Base-by-base conservation (phyloP, 2,888 invertebrate species). In the Conomelus anceps region DNA sequence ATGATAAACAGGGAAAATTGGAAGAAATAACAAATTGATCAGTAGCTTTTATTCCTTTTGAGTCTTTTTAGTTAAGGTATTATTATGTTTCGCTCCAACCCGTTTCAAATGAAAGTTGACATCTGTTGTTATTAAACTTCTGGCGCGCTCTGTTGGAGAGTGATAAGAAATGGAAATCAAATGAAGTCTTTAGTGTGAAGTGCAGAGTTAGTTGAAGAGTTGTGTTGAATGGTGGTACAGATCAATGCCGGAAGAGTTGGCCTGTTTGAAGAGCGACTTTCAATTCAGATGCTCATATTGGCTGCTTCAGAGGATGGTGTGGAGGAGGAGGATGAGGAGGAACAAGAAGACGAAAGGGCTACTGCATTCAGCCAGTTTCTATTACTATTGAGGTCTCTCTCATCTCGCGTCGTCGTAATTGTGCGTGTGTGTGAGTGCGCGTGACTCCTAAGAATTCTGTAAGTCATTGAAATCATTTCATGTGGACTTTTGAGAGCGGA, bases 381-480 rank as follows among this genome's bases (percentile, higher is more conserved):
- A 63, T 63, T 63, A 63, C 63, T 63, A 63, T 63, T 63, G 63
- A 63, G 63, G 63, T 13, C 17, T 6, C 41, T 41, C 63, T 63
- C 63, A n/a, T 63, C 63, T 63, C 63, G 63, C 63, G 41, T 26
- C 26, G 6, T 26, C 26, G 26, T 26, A 26, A 26, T 26, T 85
- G 22, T 85, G 85, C 22, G 85, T 29, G 88, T 85, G 85, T 88
- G 88, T 24, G 24, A 20, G 88, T 88, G 88, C 29, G 26, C 26
- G 88, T 85, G 85, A 85, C 88, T 88, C 88, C 85, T 88, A 88
- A 88, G 88, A 88, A 88, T 88, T 88, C 88, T 85, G 85, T 85
- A 88, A 88, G 88, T 88, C 88, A 88, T 88, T 88, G 85, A 88
- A 88, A 85, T 88, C 88, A 88, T 88, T 85, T 88, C 88, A 88